phyloP scores from a whole-genome alignment of 2,113 vertebrate genomes.

The Podarcis muralis region DNA sequence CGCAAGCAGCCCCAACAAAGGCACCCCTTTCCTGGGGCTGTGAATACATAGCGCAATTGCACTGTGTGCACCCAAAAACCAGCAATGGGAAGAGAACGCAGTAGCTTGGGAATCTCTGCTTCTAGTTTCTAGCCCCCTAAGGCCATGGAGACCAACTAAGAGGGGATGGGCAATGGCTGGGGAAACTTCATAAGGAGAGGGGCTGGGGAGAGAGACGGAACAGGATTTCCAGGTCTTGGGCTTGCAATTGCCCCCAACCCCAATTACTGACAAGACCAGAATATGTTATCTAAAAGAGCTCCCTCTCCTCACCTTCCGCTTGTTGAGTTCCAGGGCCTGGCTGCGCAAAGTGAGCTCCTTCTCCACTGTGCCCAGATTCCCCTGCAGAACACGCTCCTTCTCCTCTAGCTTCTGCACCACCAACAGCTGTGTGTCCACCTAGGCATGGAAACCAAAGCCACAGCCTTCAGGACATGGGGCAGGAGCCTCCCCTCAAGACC shows the following conservation, averaged over 20 bases:
- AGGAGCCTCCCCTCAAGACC: neutral
- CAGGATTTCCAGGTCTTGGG: neutral
- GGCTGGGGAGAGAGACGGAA: neutral
- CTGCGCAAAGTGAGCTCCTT: constrained; percentile 87
- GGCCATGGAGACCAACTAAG: neutral
- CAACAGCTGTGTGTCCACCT: constrained; percentile 92
- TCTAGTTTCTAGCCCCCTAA: neutral
- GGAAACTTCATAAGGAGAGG: neutral
- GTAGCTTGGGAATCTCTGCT: neutral
- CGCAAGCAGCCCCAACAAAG: no score
- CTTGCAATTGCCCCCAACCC: no score
- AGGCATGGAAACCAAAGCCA: neutral
- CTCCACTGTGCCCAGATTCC: constrained; percentile 83
- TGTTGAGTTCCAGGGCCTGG: constrained; percentile 91
- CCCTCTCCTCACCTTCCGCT: constrained; percentile 84
- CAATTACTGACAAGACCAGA: neutral
- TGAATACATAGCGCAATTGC: neutral
- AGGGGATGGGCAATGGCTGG: neutral
- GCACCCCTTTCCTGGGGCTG: no score
- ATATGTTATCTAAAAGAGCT: neutral
- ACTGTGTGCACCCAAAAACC: neutral
- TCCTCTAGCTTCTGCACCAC: constrained; percentile 93
- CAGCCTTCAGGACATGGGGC: rapidly evolving
- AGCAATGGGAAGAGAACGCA: no score
- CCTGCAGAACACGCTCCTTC: constrained; percentile 89